Percentiles rank a stretch among this genome's conserved stretches.
These are phyloP conservation scores for Gymnocheta viridis DNA, from an alignment of 2,888 invertebrate genomes.

Conservation along the genomic window DNA sequence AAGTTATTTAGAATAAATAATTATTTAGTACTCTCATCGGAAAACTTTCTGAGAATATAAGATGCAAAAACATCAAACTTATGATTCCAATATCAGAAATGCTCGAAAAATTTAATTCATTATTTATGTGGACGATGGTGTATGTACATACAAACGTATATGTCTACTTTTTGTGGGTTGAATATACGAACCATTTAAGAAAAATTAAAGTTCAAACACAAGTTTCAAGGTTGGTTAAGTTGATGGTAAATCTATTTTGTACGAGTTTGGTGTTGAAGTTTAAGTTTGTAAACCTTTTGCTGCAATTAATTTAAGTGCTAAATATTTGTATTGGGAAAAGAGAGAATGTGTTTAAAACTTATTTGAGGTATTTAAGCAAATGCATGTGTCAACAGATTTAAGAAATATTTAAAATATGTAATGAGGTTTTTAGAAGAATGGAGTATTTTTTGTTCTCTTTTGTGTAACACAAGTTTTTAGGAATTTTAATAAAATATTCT, in stretches of 20 bases:
- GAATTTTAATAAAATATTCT: too few relatives aligned
- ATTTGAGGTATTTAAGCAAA: not conserved
- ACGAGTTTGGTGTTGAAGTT: not conserved
- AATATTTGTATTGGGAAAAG: not conserved
- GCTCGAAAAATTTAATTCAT: not conserved
- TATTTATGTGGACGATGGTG: not conserved
- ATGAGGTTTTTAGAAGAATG: too few relatives aligned
- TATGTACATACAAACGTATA: not conserved
- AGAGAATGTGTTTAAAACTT: not conserved
- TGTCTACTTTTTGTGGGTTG: not conserved
- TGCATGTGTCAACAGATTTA: not conserved
- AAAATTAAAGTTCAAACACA: not conserved
- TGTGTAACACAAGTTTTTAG: too few relatives aligned
- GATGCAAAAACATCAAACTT: not conserved
- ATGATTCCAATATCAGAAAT: too few relatives aligned
- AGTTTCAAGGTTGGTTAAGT: conserved; percentile 14
- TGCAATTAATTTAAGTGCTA: conserved; percentile 1
- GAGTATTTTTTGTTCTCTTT: too few relatives aligned
- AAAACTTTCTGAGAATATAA: too few relatives aligned
- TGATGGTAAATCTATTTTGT: not conserved
- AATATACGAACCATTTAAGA: not conserved
- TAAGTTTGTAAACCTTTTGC: not conserved
- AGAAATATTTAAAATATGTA: not conserved
- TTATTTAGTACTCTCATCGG: too few relatives aligned
- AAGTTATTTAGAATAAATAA: too few relatives aligned